These are phyloP conservation scores for Nasonovia ribisnigri DNA, from an alignment of 2,888 invertebrate genomes.

Conservation along the genomic window DNA sequence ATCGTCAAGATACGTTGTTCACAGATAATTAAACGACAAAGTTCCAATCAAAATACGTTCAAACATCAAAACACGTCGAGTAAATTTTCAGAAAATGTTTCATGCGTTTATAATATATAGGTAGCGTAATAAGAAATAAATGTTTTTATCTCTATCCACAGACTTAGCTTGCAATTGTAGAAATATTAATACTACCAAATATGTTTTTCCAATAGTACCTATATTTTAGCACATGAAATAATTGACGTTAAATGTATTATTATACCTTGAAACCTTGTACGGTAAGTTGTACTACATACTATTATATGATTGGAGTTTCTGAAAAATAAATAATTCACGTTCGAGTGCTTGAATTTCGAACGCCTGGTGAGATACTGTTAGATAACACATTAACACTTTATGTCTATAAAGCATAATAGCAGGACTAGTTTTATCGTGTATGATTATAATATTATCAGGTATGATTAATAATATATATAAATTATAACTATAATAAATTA, in stretches of 20 bases:
- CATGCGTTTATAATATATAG: not conserved
- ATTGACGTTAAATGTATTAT: not conserved
- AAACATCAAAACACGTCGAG: not conserved
- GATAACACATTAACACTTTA: not conserved
- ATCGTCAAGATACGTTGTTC: not conserved
- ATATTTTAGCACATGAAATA: not conserved
- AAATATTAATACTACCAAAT: conserved; percentile 1
- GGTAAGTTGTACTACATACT: not conserved
- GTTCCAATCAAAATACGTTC: not conserved
- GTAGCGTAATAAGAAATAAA: conserved; percentile 10
- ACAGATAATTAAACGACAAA: not conserved
- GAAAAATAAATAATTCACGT: not conserved
- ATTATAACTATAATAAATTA: not conserved
- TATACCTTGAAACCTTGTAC: not conserved
- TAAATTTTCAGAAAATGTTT: conserved; percentile 20
- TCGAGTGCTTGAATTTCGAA: not conserved
- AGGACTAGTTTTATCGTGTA: not conserved
- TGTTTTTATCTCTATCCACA: not conserved
- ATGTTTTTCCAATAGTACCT: not conserved
- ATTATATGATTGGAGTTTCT: not conserved
- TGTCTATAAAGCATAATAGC: too few species aligned
- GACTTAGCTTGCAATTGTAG: not conserved
- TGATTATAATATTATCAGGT: too few species aligned
- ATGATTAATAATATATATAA: too few species aligned
- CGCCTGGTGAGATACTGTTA: not conserved